Base-by-base conservation (phyloP, 2,113 vertebrate species). In the Tetrao urogallus region DNA sequence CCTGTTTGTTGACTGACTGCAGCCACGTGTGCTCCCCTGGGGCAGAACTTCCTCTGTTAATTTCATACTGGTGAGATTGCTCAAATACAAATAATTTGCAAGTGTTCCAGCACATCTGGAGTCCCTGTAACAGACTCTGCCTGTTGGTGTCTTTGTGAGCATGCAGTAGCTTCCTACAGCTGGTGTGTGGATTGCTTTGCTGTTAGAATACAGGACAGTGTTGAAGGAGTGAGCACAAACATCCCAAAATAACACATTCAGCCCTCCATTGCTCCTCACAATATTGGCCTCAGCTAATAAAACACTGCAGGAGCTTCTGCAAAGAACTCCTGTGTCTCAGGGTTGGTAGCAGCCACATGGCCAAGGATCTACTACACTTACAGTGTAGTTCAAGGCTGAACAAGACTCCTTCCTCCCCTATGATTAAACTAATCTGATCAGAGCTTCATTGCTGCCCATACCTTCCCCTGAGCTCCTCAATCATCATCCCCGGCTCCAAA, bases 271-370 rank as follows among this genome's bases (percentile, higher is more conserved):
- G 54, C 6, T 76, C 21, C 43, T 71, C 2, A 5, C 34, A 34
- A 28, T 24, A n/a, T 2, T 7, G 22, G 38, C 34, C 30, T 42
- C 77, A 58, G 30, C 36, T 24, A 78, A 54, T 0, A 0, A 0
- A 3, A 30, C 15, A 42, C 67, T 56, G 34, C 47, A 8, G 14
- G 74, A 42, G 28, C 16, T 17, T 19, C 28, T 67, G 61, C 32
- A 64, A 21, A 74, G 45, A 69, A 25, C 13, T 50, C 0, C 3
- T 24, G 34, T 61, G 4, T 52, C 56, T 73, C 42, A 66, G 36
- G 32, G 17, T 13, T 17, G 21, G 36, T 34, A 73, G 67, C 18
- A 57, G 24, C 20, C 12, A 65, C 34, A 8, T 24, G 34, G 74
- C 32, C 30, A 47, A 34, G 32, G 18, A 82, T 45, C 18, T 74